Conservation (phyloP, 1,140 invertebrate genomes). For the Diachasmimorpha longicaudata region DNA sequence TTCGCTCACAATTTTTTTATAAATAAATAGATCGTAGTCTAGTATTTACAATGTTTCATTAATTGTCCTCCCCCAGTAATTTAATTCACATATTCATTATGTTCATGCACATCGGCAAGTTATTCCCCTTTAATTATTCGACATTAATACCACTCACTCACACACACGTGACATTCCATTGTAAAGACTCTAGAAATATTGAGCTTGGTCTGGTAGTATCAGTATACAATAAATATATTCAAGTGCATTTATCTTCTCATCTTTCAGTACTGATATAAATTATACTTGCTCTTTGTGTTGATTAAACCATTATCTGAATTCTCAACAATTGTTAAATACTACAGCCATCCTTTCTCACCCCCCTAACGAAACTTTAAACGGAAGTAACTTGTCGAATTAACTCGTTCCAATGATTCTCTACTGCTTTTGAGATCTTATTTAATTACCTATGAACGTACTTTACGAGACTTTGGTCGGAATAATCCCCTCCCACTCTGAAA, state of each 20-base stretch:
- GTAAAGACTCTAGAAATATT: slow-evolving; percentile 64
- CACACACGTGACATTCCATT: slow-evolving; percentile 40
- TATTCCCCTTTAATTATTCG: slow-evolving; percentile 2
- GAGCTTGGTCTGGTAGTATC: slow-evolving; percentile 60
- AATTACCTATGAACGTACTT: not conserved
- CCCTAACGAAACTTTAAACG: not conserved
- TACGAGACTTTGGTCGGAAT: not conserved
- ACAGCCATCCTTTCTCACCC: not conserved
- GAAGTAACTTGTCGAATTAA: slow-evolving; percentile 6
- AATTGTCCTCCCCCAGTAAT: slow-evolving; percentile 34
- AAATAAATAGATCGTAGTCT: slow-evolving; percentile 50
- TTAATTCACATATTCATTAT: slow-evolving; percentile 36
- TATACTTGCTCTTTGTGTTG: slow-evolving; percentile 26
- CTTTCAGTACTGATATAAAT: slow-evolving; percentile 32
- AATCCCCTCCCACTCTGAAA: not conserved
- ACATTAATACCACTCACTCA: slow-evolving; percentile 41
- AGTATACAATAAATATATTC: slow-evolving; percentile 53
- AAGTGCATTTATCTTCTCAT: slow-evolving; percentile 38
- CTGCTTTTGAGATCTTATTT: not conserved
- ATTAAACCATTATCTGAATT: not conserved
- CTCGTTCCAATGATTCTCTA: not conserved
- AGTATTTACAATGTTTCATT: slow-evolving; percentile 46
- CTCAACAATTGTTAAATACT: not conserved
- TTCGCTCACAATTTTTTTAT: slow-evolving; percentile 31
- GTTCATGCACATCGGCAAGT: slow-evolving; percentile 38